Evolutionary conservation across 2,113 vertebrate species (phyloP).

Genomic region (Cygnus buccinator): DNA sequence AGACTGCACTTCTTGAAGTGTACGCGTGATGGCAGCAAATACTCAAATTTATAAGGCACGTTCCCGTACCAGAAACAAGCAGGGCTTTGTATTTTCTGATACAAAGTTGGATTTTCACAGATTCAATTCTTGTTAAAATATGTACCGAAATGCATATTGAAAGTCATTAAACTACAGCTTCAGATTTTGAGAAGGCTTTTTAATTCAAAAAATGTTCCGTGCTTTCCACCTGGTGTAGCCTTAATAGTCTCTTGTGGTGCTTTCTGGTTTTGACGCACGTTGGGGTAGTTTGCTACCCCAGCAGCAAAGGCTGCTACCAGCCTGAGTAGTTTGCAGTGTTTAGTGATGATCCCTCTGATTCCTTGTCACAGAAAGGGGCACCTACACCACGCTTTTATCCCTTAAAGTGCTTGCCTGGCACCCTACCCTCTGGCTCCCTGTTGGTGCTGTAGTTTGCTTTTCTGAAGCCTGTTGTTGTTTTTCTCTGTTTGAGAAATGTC

Average conservation of each 20-base stretch:
- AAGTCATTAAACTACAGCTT: background rate
- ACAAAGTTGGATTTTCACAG: background rate
- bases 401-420: background rate
- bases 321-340: background rate
- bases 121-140: background rate
- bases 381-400: too few relatives aligned
- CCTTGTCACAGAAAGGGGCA: background rate
- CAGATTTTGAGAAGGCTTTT: background rate
- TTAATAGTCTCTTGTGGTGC: background rate
- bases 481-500: background rate
- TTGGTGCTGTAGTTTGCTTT: background rate
- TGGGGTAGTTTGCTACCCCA: background rate
- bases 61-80: background rate
- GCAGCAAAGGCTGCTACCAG: fast-evolving
- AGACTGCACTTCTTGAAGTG: conserved; percentile 48
- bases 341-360: background rate
- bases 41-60: background rate
- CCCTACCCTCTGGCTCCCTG: background rate
- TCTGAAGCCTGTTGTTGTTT: background rate
- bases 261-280: background rate
- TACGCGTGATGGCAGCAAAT: conserved; percentile 77
- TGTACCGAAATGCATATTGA: background rate
- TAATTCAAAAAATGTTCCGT: background rate
- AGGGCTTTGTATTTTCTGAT: background rate
- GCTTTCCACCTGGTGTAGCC: background rate